A percentile compares a stretch with the other conserved stretches of the same genome.
Conservation (phyloP, 2,888 invertebrate species). For the Yponomeuta malinellus region DNA sequence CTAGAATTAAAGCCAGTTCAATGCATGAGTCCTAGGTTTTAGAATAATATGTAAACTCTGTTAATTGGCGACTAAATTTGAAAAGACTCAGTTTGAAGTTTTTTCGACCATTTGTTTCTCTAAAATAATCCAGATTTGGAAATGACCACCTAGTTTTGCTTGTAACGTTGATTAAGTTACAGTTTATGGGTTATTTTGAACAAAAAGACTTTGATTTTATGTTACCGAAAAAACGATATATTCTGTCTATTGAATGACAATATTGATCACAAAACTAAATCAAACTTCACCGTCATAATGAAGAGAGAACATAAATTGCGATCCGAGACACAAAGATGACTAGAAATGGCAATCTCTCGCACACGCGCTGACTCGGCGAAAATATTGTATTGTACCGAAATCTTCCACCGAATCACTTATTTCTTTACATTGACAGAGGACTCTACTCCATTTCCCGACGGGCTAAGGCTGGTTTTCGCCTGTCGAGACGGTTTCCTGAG, state of each 20-base stretch:
- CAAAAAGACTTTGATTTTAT: no score
- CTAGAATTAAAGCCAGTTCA: no score
- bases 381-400: conserved; percentile 12
- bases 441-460: not conserved
- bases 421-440: not conserved
- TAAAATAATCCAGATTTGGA: no score
- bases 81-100: no score
- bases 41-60: no score
- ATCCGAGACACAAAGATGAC: not conserved
- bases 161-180: no score
- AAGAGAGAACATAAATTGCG: not conserved
- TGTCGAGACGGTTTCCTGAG: not conserved
- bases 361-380: conserved; percentile 3
- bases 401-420: conserved; percentile 10
- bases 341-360: conserved; percentile 5
- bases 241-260: not conserved
- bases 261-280: not conserved
- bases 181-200: no score
- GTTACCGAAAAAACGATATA: no score
- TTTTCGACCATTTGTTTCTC: no score
- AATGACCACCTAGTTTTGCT: no score
- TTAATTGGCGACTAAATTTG: no score
- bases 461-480: not conserved
- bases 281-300: not conserved
- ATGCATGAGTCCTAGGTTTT: no score